These are phyloP conservation scores for Petrosia ficiformis DNA, from an alignment of 37 sponge, comb jelly and placozoan genomes.

Conservation along the genomic window DNA sequence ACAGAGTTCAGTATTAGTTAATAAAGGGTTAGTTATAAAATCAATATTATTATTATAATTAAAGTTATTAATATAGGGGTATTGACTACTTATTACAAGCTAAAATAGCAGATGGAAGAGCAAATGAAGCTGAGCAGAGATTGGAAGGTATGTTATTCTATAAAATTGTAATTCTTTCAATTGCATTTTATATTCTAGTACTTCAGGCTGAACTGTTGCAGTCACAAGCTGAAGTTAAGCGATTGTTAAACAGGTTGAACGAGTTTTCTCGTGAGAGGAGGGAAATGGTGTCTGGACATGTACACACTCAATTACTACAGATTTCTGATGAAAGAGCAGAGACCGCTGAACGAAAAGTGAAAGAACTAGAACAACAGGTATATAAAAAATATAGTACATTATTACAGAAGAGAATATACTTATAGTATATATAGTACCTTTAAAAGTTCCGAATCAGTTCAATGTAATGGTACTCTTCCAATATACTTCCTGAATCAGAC, in stretches of 20 bases:
- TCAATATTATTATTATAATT: not conserved
- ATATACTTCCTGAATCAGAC: too few species aligned
- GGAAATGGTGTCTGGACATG: constrained; percentile 71
- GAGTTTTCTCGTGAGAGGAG: constrained; percentile 58
- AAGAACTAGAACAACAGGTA: constrained; percentile 63
- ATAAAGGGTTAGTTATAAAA: constrained; percentile 29
- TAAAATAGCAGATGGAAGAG: constrained; percentile 60
- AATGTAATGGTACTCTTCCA: too few species aligned
- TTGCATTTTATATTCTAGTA: too few species aligned
- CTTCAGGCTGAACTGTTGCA: constrained; percentile 73
- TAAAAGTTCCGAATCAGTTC: too few species aligned
- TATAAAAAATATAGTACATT: too few species aligned
- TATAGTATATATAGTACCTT: too few species aligned
- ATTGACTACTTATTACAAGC: constrained; percentile 83
- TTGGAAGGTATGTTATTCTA: constrained; percentile 41
- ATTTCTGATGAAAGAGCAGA: constrained; percentile 67
- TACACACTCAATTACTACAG: constrained; percentile 71
- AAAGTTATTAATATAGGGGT: constrained; percentile 29
- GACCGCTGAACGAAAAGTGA: constrained; percentile 46
- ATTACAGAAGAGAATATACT: too few species aligned
- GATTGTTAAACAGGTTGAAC: constrained; percentile 57
- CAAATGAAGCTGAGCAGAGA: constrained; percentile 73
- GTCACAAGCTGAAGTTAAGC: constrained; percentile 63
- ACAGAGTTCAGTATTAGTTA: constrained; percentile 39
- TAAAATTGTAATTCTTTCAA: not conserved